Percentiles rank a stretch among this genome's conserved stretches.
These are phyloP conservation scores for Naja naja DNA, from an alignment of 2,113 vertebrate species.

Conservation along the genomic window DNA sequence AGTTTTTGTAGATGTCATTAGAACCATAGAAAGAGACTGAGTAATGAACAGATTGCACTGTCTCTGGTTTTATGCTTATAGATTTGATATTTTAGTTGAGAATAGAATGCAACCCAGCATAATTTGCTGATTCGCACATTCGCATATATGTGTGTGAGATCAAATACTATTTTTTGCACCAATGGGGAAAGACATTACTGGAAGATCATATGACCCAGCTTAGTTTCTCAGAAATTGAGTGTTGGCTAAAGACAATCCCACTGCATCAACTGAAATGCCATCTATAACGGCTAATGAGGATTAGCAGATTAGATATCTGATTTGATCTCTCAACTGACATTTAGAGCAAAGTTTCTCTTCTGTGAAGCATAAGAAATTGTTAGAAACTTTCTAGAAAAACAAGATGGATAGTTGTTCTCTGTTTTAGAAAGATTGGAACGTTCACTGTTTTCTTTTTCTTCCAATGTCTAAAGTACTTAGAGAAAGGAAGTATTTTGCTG, in stretches of 20 bases:
- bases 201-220: neutral
- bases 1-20: neutral
- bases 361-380: conserved; percentile 39
- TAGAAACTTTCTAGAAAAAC: neutral
- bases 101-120: neutral
- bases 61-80: neutral
- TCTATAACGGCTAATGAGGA: conserved; percentile 51
- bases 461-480: neutral
- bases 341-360: neutral
- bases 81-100: neutral
- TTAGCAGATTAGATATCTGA: conserved; percentile 15
- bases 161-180: neutral
- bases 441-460: neutral
- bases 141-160: neutral
- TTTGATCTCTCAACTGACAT: conserved; percentile 26
- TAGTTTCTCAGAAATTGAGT: neutral
- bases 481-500: too few species aligned
- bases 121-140: neutral
- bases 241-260: neutral
- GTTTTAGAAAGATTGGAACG: neutral
- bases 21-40: neutral
- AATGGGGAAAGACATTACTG: neutral
- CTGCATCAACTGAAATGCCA: neutral
- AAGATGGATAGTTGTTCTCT: neutral
- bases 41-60: neutral